Evolutionary conservation across 2,113 vertebrate genomes (phyloP).

Genomic region (Pachycephala philippinensis): DNA sequence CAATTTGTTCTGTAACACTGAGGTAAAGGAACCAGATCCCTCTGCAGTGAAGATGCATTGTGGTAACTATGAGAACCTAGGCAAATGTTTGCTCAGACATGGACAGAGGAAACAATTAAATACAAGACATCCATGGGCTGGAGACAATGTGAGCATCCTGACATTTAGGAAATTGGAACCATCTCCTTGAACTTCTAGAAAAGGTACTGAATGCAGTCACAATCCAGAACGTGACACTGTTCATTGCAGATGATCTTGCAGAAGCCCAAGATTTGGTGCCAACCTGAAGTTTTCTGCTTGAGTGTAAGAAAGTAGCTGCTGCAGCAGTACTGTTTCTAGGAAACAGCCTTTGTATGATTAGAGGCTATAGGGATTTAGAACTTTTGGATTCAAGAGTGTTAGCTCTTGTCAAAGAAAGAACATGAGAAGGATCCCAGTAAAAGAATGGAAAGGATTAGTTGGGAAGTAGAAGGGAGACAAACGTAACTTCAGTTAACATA

Average conservation of each 20-base stretch:
- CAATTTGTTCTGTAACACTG: background rate
- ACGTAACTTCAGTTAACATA: background rate
- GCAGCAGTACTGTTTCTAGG: background rate
- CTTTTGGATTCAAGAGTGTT: background rate
- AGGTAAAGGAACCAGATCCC: background rate
- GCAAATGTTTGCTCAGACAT: background rate
- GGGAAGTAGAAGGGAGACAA: background rate
- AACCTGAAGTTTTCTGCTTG: background rate
- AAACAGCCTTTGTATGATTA: background rate
- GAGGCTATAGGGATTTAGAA: background rate
- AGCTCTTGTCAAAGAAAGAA: background rate
- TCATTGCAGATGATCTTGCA: background rate
- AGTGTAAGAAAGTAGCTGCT: background rate
- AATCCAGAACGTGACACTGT: background rate
- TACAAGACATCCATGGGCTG: background rate
- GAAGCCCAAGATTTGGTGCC: background rate
- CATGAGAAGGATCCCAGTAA: background rate
- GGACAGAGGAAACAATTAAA: background rate
- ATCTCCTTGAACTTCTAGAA: background rate
- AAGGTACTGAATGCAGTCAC: background rate
- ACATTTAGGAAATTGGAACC: background rate
- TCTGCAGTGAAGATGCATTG: background rate
- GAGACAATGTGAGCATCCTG: background rate
- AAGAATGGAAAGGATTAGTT: background rate
- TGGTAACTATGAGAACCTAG: background rate